Evolutionary conservation across 1,140 invertebrate species (phyloP), one percentile per base, ranked within the genome.

Genomic region (Triops longicaudatus): DNA sequence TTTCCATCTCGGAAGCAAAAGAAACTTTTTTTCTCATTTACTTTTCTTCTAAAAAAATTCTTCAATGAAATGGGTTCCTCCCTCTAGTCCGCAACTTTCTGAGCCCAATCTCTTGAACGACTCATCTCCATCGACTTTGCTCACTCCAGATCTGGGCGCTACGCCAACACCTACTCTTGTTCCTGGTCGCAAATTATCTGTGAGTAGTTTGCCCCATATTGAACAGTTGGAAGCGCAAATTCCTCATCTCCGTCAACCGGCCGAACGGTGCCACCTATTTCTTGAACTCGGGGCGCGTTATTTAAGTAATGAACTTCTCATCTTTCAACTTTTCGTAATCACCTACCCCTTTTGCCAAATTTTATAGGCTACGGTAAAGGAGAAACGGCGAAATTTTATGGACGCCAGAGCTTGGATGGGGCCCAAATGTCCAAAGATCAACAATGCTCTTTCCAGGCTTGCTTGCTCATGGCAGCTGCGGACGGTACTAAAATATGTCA

Each of bases 341-440:
- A 63, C 17, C 50, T 9, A 6, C 2, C 50, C 31, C n/a, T n/a
- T 37, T 37, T 37, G 2, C 31, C 31, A 37, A 37, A 63, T 63
- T 63, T 63, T 63, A 63, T 63, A 63, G 50, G 50, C 22, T 63
- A 63, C 50, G 50, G 50, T 22, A 63, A 22, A 63, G 50, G 50
- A 9, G 50, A 63, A 63, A 63, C 50, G 50, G 50, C 50, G 10
- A 63, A 63, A 63, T 63, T 63, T 63, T 63, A 63, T 22, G 50
- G 50, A 17, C 14, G 50, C 6, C 50, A 63, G 50, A n/a, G 50
- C 50, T 22, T 63, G 50, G 50, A 63, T 63, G 50, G 50, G 22
- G 50, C 50, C 50, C 50, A 63, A 63, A 63, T 63, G 50, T 63
- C 50, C 50, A 63, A 63, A 63, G 50, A 63, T 63, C 50, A 63